These are phyloP conservation scores for Sinocyclocheilus anshuiensis DNA, from an alignment of 2,113 vertebrate species.

Conservation along the genomic window DNA sequence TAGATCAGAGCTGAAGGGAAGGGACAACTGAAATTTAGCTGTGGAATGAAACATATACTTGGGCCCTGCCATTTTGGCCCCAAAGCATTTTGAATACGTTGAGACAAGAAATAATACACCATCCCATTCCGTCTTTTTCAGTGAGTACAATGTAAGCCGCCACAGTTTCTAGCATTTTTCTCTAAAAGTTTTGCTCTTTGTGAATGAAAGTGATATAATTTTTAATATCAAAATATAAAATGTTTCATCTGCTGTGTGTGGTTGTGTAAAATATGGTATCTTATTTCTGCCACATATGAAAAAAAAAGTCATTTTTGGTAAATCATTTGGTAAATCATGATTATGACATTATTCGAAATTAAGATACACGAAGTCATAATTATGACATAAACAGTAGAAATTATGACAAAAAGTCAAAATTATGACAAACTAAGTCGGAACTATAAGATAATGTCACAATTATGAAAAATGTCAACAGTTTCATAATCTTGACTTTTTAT, in stretches of 20 bases:
- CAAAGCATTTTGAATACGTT: background rate
- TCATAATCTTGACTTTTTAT: too few species aligned
- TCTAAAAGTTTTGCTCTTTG: background rate
- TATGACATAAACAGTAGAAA: background rate
- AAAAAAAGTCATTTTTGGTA: too few species aligned
- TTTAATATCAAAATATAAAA: background rate
- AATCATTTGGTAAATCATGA: background rate
- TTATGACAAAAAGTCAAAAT: background rate
- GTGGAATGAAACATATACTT: conserved; percentile 1
- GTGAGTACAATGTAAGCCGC: background rate
- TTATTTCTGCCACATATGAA: background rate
- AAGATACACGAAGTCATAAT: background rate
- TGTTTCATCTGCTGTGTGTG: background rate
- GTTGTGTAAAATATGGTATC: background rate
- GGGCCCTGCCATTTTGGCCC: background rate
- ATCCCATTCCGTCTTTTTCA: background rate
- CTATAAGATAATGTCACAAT: background rate
- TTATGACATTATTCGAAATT: background rate
- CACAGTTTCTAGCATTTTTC: too few species aligned
- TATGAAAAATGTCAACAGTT: background rate
- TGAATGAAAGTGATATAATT: background rate
- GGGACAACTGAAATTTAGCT: background rate
- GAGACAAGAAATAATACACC: background rate
- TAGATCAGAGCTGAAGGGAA: conserved; percentile 11
- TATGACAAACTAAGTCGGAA: background rate